A percentile compares a stretch with the other conserved stretches of the same genome.
phyloP scores from a whole-genome alignment of 2,797 vertebrate species.

The Chaetodon trifasciatus region DNA sequence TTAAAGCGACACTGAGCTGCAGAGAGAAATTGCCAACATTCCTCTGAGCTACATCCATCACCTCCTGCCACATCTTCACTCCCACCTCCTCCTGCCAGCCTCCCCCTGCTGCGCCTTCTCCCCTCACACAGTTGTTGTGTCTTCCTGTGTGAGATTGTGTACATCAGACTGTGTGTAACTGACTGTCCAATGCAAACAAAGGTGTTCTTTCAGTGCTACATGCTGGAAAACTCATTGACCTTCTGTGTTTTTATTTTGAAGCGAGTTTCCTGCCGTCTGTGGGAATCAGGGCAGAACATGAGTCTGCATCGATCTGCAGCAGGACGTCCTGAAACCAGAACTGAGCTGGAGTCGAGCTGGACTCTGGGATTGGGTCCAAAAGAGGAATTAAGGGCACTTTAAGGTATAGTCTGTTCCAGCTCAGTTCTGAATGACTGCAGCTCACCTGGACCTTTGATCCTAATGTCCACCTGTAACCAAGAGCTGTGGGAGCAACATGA shows the following conservation, averaged over 20 bases:
- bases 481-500: conserved; percentile 60
- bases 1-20: conserved; percentile 42
- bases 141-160: neutral
- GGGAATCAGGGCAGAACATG: conserved; percentile 70
- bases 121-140: neutral
- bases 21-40: conserved; percentile 56
- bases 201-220: neutral
- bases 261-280: conserved; percentile 44
- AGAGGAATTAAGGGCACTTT: conserved; percentile 68
- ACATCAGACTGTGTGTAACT: no score
- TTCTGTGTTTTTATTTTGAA: conserved; percentile 37
- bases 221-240: conserved; percentile 16
- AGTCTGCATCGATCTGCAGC: conserved; percentile 51
- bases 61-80: neutral
- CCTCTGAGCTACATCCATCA: conserved; percentile 47
- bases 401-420: conserved; percentile 54
- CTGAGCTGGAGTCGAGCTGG: conserved; percentile 43
- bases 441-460: conserved; percentile 64
- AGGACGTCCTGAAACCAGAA: conserved; percentile 72
- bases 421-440: conserved; percentile 66
- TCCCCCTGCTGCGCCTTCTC: neutral
- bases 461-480: conserved; percentile 61
- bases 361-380: conserved; percentile 69
- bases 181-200: neutral
- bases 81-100: neutral